These are phyloP conservation scores for Anhinga rufa DNA, from an alignment of 2,113 vertebrate species.

Conservation along the genomic window DNA sequence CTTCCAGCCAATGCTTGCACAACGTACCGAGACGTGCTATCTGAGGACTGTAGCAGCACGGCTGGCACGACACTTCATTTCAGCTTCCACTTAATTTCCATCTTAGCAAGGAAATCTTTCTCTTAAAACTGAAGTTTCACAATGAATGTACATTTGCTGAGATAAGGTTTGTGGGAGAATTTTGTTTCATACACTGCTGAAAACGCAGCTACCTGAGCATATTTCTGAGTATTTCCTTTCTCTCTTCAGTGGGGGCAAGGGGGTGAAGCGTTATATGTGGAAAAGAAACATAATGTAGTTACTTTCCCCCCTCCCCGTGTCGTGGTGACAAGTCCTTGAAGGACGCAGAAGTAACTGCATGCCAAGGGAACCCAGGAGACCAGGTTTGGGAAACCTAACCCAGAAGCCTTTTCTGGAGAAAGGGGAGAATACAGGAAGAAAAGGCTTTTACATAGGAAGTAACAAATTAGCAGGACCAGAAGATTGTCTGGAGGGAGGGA, in stretches of 20 bases:
- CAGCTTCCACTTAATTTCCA: neutral
- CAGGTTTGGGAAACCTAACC: neutral
- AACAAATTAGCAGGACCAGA: constrained; percentile 25
- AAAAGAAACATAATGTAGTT: neutral
- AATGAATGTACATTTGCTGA: neutral
- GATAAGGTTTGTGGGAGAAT: neutral
- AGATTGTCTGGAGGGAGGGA: neutral
- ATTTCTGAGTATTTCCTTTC: neutral
- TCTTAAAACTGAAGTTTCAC: neutral
- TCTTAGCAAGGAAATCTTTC: neutral
- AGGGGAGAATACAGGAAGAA: neutral
- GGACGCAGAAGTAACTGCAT: neutral
- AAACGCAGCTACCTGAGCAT: neutral
- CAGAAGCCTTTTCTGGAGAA: neutral
- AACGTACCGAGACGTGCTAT: neutral
- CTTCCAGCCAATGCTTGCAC: neutral
- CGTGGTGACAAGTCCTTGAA: neutral
- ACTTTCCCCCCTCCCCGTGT: neutral
- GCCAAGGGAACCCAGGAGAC: neutral
- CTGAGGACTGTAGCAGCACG: fast-evolving
- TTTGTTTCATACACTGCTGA: neutral
- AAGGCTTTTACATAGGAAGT: constrained; percentile 28
- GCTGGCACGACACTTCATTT: fast-evolving
- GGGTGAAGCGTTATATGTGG: neutral
- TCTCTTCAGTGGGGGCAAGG: neutral